phyloP scores from a whole-genome alignment of 2,113 vertebrate genomes.

The Phrynosoma blainvillii region DNA sequence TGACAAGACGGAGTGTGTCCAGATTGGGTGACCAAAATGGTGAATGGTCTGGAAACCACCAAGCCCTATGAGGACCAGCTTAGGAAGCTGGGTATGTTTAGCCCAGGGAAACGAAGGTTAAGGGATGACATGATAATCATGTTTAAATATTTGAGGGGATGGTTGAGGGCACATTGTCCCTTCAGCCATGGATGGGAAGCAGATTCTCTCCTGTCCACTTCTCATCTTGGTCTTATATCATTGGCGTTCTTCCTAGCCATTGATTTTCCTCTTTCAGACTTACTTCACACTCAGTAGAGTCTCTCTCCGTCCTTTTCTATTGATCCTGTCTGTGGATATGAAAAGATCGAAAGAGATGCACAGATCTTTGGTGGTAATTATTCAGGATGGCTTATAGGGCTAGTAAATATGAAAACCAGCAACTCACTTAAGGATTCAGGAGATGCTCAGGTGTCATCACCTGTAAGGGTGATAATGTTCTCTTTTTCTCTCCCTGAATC shows the following conservation, averaged over 20 bases:
- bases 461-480: not conserved
- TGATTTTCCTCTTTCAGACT: not conserved
- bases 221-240: not conserved
- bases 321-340: constrained; percentile 17
- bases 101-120: too few species aligned
- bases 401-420: constrained; percentile 22
- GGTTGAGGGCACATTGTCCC: not conserved
- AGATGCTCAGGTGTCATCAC: constrained; percentile 17
- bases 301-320: not conserved
- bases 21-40: too few species aligned
- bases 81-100: too few species aligned
- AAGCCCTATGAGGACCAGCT: too few species aligned
- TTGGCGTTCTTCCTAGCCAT: not conserved
- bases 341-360: not conserved
- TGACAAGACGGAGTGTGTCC: too few species aligned
- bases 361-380: constrained; percentile 4
- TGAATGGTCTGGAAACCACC: too few species aligned
- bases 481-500: not conserved
- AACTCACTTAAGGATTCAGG: constrained; percentile 20
- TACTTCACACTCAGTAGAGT: constrained; percentile 7
- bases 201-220: not conserved
- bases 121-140: too few species aligned
- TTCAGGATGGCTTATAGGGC: constrained; percentile 11
- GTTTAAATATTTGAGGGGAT: too few species aligned
- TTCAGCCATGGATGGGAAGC: too few species aligned